phyloP scores from a whole-genome alignment of 2,113 vertebrate genomes.

The Morone saxatilis region DNA sequence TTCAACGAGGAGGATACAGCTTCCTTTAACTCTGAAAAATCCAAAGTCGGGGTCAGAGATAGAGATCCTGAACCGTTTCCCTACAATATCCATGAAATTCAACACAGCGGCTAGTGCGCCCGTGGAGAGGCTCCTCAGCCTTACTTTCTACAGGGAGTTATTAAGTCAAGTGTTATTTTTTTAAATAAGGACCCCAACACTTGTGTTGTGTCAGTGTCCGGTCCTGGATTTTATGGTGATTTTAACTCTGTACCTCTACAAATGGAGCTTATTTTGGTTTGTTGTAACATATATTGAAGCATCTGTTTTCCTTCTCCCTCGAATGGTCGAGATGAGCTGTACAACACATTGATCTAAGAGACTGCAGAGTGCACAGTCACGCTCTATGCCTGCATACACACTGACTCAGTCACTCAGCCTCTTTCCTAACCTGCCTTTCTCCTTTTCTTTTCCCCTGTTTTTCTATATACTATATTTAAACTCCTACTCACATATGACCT shows the following conservation, averaged over 20 bases:
- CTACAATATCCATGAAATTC: no score
- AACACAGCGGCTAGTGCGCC: no score
- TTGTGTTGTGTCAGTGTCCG: neutral
- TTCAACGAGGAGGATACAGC: no score
- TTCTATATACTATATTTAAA: conserved; percentile 8
- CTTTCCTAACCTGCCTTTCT: neutral
- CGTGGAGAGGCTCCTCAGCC: no score
- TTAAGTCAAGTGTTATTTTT: no score
- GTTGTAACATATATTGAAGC: neutral
- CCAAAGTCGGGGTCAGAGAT: no score
- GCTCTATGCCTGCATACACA: conserved; percentile 49
- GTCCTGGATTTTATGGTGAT: neutral
- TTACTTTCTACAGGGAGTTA: no score
- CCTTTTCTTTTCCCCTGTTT: conserved; percentile 11
- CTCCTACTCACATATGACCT: neutral
- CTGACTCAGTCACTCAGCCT: conserved; percentile 13
- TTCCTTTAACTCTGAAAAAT: no score
- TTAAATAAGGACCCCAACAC: no score
- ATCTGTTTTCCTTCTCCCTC: conserved; percentile 20
- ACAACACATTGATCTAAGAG: conserved; percentile 62
- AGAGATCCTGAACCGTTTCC: no score
- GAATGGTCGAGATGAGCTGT: conserved; percentile 32
- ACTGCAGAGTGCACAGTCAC: conserved; percentile 70
- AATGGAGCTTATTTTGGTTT: neutral
- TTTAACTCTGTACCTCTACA: neutral